phyloP scores from a whole-genome alignment of 1,140 invertebrate genomes.

The Trachymyrmex septentrionalis region DNA sequence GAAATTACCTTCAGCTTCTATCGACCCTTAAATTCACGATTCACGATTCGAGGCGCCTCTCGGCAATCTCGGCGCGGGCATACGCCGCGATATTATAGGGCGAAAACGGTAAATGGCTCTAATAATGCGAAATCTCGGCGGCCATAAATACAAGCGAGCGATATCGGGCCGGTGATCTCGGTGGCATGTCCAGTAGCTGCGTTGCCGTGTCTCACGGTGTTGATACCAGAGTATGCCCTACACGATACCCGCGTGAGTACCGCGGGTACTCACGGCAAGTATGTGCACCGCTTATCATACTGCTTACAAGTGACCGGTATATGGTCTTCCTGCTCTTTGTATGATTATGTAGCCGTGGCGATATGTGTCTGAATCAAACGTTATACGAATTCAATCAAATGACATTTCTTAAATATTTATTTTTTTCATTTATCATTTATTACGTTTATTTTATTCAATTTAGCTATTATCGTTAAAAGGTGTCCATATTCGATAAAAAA shows the following conservation, averaged over 20 bases:
- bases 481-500: neutral
- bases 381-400: slow-evolving; percentile 20
- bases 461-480: no score
- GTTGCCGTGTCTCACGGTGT: slow-evolving; percentile 83
- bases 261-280: slow-evolving; percentile 79
- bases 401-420: neutral
- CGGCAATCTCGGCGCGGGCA: slow-evolving; percentile 51
- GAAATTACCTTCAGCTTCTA: slow-evolving; percentile 53
- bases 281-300: slow-evolving; percentile 74
- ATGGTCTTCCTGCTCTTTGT: slow-evolving; percentile 74
- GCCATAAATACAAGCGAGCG: slow-evolving; percentile 83
- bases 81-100: slow-evolving; percentile 78
- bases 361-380: slow-evolving; percentile 38
- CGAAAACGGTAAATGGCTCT: slow-evolving; percentile 84
- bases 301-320: slow-evolving; percentile 63
- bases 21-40: slow-evolving; percentile 68
- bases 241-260: slow-evolving; percentile 70
- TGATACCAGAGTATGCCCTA: slow-evolving; percentile 78
- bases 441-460: no score
- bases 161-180: slow-evolving; percentile 81
- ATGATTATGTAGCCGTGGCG: slow-evolving; percentile 50
- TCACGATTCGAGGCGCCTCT: slow-evolving; percentile 66
- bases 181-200: slow-evolving; percentile 84
- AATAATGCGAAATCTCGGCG: slow-evolving; percentile 85
- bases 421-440: neutral